These are phyloP conservation scores for Cyanocitta stelleri DNA, from an alignment of 2,113 vertebrate genomes.

Conservation along the genomic window DNA sequence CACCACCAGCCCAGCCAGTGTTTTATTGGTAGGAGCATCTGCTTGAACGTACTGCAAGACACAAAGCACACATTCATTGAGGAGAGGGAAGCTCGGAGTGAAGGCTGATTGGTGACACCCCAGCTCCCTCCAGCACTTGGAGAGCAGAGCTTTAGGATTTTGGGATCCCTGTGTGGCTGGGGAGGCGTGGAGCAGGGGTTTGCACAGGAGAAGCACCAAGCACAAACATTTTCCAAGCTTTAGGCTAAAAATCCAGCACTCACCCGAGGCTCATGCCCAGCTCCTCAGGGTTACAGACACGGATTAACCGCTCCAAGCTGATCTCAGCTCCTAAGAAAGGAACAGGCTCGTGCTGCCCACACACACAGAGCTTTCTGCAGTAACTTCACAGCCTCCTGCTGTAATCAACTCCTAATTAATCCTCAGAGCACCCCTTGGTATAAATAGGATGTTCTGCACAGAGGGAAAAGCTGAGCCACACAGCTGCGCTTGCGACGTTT, in stretches of 20 bases:
- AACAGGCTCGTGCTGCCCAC: background rate
- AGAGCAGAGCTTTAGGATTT: background rate
- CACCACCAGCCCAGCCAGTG: conserved; percentile 88
- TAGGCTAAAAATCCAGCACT: background rate
- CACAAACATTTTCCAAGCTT: background rate
- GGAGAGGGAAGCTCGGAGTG: accelerated
- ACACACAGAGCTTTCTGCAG: background rate
- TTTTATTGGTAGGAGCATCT: conserved; percentile 94
- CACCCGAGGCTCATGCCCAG: background rate
- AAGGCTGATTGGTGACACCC: background rate
- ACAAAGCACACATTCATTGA: background rate
- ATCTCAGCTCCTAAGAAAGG: background rate
- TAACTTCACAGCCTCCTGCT: background rate
- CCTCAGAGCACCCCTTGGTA: background rate
- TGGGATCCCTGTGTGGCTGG: background rate
- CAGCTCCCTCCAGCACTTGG: background rate
- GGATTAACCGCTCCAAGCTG: background rate
- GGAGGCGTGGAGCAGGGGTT: accelerated
- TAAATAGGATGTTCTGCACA: background rate
- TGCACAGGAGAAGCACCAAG: background rate
- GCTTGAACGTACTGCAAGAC: conserved; percentile 88
- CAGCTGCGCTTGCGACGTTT: accelerated
- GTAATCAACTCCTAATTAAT: background rate
- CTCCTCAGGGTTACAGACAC: background rate
- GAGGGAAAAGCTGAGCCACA: background rate